Conservation (phyloP, 2,113 vertebrate genomes). For the Spermophilus dauricus region DNA sequence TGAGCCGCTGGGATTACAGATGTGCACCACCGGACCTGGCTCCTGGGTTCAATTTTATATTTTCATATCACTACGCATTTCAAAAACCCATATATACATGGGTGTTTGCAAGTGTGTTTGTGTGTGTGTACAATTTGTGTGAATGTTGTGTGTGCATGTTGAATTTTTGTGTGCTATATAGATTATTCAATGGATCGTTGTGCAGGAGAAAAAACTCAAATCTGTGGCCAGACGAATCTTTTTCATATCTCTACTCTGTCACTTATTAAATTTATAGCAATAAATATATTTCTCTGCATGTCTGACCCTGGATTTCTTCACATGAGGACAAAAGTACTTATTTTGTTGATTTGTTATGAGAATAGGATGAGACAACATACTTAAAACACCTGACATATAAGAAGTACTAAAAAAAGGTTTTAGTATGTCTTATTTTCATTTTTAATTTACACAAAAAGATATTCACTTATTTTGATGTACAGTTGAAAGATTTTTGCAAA, state of each 20-base stretch:
- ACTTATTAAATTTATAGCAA: not conserved
- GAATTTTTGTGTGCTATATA: not conserved
- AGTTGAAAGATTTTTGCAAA: not conserved
- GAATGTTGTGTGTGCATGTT: not conserved
- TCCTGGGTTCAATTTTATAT: not conserved
- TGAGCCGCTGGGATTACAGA: no score
- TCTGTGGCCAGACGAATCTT: not conserved
- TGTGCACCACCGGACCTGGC: no score
- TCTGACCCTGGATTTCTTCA: not conserved
- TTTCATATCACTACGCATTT: not conserved
- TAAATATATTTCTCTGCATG: not conserved
- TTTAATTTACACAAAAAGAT: not conserved
- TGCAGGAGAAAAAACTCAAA: not conserved
- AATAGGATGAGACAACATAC: not conserved
- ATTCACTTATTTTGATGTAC: not conserved
- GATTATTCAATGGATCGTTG: not conserved
- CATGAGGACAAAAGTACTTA: not conserved
- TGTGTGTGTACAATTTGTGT: not conserved
- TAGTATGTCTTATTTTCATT: not conserved
- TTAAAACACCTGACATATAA: not conserved
- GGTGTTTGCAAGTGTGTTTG: not conserved
- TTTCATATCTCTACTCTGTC: not conserved
- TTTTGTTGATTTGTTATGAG: not conserved
- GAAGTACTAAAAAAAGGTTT: not conserved
- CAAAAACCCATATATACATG: not conserved